phyloP scores from a whole-genome alignment of 1,140 invertebrate genomes.

The Acromyrmex heyeri region DNA sequence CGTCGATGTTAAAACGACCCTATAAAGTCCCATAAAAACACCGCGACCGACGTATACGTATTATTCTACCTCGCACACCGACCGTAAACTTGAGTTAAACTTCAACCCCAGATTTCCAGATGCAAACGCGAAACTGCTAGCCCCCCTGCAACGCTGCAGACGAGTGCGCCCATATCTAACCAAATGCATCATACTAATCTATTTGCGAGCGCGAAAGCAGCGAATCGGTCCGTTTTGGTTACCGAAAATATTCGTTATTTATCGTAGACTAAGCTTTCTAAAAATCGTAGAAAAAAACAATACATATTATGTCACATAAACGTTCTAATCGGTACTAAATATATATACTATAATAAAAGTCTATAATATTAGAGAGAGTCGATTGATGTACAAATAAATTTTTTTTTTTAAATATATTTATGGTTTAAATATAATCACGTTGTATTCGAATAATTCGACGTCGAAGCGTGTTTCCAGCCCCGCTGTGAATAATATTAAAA shows the following conservation, averaged over 20 bases:
- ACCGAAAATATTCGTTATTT: background rate
- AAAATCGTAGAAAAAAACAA: too few species aligned
- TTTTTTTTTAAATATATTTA: background rate
- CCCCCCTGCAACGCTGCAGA: background rate
- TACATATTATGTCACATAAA: background rate
- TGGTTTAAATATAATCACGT: background rate
- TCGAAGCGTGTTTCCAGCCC: constrained; percentile 1
- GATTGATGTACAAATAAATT: background rate
- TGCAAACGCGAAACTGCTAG: constrained; percentile 3
- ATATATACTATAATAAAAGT: background rate
- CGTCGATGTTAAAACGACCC: constrained; percentile 75
- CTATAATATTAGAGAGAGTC: background rate
- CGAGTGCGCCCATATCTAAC: background rate
- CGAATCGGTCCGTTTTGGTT: constrained; percentile 24
- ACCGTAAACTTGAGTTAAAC: constrained; percentile 56
- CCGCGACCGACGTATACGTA: constrained; percentile 35
- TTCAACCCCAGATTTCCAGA: constrained; percentile 46
- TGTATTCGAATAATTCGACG: constrained; percentile 31
- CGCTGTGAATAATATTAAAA: constrained; percentile 60
- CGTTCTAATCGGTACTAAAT: background rate
- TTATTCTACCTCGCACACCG: constrained; percentile 42
- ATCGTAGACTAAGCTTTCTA: too few species aligned
- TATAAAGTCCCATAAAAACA: constrained; percentile 74
- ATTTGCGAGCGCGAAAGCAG: constrained; percentile 15
- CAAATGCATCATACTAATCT: constrained; percentile 38